Evolutionary conservation across 2,888 invertebrate species (phyloP), one percentile per base, ranked within the genome.

Genomic region (Colletes collaris): DNA sequence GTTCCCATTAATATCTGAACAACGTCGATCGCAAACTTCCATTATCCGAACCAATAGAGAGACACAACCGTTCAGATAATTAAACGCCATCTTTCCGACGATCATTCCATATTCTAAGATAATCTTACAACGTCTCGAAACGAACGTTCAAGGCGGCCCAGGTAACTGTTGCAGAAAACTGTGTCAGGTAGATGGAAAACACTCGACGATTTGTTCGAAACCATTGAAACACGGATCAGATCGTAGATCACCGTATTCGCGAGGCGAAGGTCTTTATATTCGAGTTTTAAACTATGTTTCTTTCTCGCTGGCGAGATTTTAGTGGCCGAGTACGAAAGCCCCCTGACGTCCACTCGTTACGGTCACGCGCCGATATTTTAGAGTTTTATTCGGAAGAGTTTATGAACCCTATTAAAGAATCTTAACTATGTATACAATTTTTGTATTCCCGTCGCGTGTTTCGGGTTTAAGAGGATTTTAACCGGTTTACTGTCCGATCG

Each of bases 261-360:
- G 55, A 64, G 53, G 58, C 58, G 63, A 27, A 37, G 63, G 27
- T 69, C 56, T 76, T 82, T 76, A 46, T 74, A 79, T 72, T 70
- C 59, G 58, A 56, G 59, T 72, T 76, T 72, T 77, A 72, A 70
- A 59, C 35, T 60, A 62, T 60, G 71, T 81, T 83, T 85, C 56
- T 83, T 89, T 88, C 91, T 90, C 91, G 90, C 90, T 67, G 90
- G 91, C 90, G 90, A 91, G 91, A 91, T 87, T 84, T 87, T 79
- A 73, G 65, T 70, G 56, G 69, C 72, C 67, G 68, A 60, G 19
- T 53, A 76, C 50, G 55, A 74, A 69, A 11, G 16, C 16, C 44
- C 53, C 62, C 53, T 66, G 27, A 16, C 58, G 73, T 71, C 67
- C 60, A 76, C 76, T 68, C 65, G 56, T 83, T 79, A 72, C 65